Evolutionary conservation across 2,888 invertebrate genomes (phyloP).

Genomic region (Julus scandinavius): DNA sequence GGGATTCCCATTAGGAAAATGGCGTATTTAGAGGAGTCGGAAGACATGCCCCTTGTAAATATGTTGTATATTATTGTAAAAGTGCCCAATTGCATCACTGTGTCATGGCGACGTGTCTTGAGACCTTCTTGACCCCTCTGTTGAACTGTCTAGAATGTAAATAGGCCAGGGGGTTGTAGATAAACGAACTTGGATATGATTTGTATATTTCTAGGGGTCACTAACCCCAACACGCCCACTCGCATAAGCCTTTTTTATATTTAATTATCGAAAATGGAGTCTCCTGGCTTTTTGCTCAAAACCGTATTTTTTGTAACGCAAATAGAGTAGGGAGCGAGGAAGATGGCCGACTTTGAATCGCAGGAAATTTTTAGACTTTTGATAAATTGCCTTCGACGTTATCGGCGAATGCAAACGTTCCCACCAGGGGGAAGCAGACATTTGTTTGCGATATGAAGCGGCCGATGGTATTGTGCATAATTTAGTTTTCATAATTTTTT

Average conservation of each 20-base stretch:
- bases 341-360: background rate
- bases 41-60: constrained; percentile 15
- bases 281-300: constrained; percentile 26
- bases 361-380: constrained; percentile 10
- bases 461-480: background rate
- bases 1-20: too few relatives aligned
- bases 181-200: constrained; percentile 15
- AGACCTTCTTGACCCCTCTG: constrained; percentile 5
- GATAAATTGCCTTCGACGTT: background rate
- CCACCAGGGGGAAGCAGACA: background rate
- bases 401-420: background rate
- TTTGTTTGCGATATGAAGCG: background rate
- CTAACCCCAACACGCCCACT: background rate
- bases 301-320: background rate
- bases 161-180: background rate
- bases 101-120: background rate
- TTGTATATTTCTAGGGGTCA: constrained; percentile 5
- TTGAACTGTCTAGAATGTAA: background rate
- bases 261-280: background rate
- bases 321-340: background rate
- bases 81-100: background rate
- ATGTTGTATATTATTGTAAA: constrained; percentile 21
- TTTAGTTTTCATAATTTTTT: background rate
- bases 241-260: background rate
- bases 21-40: background rate